Percentiles rank a stretch among this genome's conserved stretches.
Evolutionary conservation across 1,140 invertebrate species (phyloP).

Genomic region (Cyphomyrmex costatus): DNA sequence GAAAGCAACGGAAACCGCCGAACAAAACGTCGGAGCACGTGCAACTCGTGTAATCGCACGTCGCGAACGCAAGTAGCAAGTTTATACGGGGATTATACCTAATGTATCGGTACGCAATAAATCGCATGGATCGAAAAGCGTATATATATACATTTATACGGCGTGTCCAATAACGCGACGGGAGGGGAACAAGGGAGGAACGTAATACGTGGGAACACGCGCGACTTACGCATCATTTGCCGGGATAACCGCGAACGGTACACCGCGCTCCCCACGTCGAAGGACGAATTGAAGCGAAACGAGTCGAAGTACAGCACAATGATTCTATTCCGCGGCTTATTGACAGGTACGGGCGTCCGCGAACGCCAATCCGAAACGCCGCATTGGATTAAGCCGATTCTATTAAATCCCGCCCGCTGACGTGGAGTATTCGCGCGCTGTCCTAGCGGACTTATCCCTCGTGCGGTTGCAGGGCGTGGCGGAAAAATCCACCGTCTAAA

Average conservation of each 20-base stretch:
- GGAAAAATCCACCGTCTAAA: slow-evolving; percentile 25
- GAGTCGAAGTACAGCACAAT: slow-evolving; percentile 25
- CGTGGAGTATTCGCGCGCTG: slow-evolving; percentile 5
- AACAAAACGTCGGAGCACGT: background rate
- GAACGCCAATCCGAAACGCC: slow-evolving; percentile 13
- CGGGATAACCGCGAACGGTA: background rate
- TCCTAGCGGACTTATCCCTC: background rate
- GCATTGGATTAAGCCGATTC: slow-evolving; percentile 37
- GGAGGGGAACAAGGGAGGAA: no score
- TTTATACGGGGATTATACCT: background rate
- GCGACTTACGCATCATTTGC: slow-evolving; percentile 32
- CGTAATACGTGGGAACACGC: slow-evolving; percentile 9
- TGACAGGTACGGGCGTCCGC: slow-evolving; percentile 36
- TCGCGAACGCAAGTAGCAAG: background rate
- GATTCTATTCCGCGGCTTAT: slow-evolving; percentile 48
- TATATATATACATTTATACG: background rate
- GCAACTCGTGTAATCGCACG: background rate
- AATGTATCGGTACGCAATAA: background rate
- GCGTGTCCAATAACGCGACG: background rate
- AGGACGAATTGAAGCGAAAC: slow-evolving; percentile 29
- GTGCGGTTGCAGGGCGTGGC: slow-evolving; percentile 18
- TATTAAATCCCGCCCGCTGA: slow-evolving; percentile 31
- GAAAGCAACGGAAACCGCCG: background rate
- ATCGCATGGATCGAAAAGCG: slow-evolving; percentile 5
- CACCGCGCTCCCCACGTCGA: background rate